These are phyloP conservation scores for Chaunax sp. DNA, from an alignment of 2,797 vertebrate genomes.

Conservation along the genomic window DNA sequence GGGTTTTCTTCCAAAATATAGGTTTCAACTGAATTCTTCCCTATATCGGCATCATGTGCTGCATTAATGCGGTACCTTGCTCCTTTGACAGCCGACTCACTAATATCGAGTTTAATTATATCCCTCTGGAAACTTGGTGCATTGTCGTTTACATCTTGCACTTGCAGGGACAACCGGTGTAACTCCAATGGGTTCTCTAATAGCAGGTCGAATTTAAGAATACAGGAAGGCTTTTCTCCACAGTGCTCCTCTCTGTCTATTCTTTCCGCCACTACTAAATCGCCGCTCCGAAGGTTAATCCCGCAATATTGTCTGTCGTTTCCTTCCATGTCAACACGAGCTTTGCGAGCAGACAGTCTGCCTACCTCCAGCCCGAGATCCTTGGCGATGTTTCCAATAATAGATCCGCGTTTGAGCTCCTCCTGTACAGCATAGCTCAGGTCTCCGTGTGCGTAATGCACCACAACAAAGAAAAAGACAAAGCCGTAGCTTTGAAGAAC, in stretches of 20 bases:
- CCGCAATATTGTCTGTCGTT: constrained; percentile 51
- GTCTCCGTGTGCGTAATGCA: constrained; percentile 55
- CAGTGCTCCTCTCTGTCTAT: constrained; percentile 79
- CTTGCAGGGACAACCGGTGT: constrained; percentile 71
- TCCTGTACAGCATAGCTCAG: constrained; percentile 73
- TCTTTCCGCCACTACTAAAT: constrained; percentile 59
- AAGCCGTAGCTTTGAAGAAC: background rate
- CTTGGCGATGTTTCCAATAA: constrained; percentile 75
- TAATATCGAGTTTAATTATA: constrained; percentile 72
- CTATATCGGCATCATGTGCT: constrained; percentile 66
- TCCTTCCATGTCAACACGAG: constrained; percentile 67
- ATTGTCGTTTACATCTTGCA: constrained; percentile 87
- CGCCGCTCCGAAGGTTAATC: constrained; percentile 65
- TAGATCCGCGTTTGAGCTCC: constrained; percentile 74
- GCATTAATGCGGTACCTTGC: constrained; percentile 57
- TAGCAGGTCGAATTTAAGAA: constrained; percentile 79
- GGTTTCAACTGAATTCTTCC: background rate
- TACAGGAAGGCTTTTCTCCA: constrained; percentile 68
- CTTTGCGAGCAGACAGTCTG: constrained; percentile 55
- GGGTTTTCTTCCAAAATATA: background rate
- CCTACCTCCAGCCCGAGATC: constrained; percentile 66
- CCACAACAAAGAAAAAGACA: constrained; percentile 30
- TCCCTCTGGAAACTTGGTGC: constrained; percentile 76
- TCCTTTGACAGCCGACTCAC: constrained; percentile 53
- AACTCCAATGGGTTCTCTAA: constrained; percentile 81